A percentile compares a stretch with the other conserved stretches of the same genome.
These are phyloP conservation scores for Tapirus terrestris DNA, from an alignment of 2,113 vertebrate species.

Conservation along the genomic window DNA sequence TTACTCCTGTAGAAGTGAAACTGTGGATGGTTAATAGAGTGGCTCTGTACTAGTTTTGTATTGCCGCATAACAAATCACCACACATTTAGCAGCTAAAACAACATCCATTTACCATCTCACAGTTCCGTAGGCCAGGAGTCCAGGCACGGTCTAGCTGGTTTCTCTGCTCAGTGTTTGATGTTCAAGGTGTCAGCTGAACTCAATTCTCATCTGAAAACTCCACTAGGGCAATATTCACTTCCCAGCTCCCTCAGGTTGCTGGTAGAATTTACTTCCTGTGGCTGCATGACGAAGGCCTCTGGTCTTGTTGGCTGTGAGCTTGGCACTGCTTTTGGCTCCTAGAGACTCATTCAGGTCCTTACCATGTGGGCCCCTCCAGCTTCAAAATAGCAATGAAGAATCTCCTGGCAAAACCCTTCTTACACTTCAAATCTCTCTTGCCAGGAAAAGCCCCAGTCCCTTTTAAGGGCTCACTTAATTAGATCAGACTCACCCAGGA, in stretches of 20 bases:
- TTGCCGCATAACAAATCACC: neutral
- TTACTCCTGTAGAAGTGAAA: neutral
- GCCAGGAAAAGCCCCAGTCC: neutral
- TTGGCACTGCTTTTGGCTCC: neutral
- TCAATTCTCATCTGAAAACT: neutral
- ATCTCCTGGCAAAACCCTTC: neutral
- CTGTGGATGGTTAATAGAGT: neutral
- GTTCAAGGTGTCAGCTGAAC: neutral
- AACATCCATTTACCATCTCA: neutral
- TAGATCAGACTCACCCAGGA: neutral
- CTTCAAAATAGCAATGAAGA: neutral
- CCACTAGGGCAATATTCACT: neutral
- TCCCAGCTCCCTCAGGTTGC: neutral
- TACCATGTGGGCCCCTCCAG: too few relatives aligned
- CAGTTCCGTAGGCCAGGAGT: neutral
- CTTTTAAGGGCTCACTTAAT: slow-evolving; percentile 15
- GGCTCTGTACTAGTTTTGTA: neutral
- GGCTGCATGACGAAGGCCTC: neutral
- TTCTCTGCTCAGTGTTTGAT: neutral
- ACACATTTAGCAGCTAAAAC: neutral
- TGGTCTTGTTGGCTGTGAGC: neutral
- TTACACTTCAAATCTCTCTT: neutral
- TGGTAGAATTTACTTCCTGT: neutral
- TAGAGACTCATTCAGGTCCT: neutral
- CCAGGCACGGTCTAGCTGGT: neutral